These are phyloP conservation scores for Gallinago undulata DNA, from an alignment of 2,113 vertebrate species.

Conservation along the genomic window DNA sequence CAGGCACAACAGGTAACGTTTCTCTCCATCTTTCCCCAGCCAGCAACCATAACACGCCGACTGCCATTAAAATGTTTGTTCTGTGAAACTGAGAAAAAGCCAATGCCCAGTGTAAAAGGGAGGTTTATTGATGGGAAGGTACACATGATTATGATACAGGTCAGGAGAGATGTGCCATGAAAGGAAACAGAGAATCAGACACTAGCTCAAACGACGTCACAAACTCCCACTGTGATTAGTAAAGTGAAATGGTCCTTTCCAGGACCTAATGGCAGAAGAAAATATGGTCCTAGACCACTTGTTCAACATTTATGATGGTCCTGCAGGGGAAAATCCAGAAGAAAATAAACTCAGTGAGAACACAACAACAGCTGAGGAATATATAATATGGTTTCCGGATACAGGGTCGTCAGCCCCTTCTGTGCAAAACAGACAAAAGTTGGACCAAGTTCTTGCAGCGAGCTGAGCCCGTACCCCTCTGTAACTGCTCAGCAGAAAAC, in stretches of 20 bases:
- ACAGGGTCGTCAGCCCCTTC: background rate
- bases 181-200: background rate
- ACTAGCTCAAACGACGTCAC: rapidly evolving
- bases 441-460: background rate
- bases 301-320: background rate
- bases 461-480: rapidly evolving
- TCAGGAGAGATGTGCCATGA: background rate
- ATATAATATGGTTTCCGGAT: background rate
- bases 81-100: background rate
- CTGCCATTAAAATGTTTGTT: background rate
- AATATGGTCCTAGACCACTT: background rate
- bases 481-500: background rate
- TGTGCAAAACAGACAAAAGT: background rate
- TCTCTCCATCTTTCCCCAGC: background rate
- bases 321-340: background rate
- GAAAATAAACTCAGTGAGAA: background rate
- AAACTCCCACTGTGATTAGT: background rate
- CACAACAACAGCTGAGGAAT: background rate
- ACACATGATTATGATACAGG: background rate
- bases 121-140: slow-evolving; percentile 15
- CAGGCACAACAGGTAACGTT: rapidly evolving
- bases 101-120: background rate
- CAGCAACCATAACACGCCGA: rapidly evolving
- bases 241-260: background rate
- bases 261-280: background rate